Base-by-base conservation (phyloP, 2,888 invertebrate species). In the Eurois occulta region DNA sequence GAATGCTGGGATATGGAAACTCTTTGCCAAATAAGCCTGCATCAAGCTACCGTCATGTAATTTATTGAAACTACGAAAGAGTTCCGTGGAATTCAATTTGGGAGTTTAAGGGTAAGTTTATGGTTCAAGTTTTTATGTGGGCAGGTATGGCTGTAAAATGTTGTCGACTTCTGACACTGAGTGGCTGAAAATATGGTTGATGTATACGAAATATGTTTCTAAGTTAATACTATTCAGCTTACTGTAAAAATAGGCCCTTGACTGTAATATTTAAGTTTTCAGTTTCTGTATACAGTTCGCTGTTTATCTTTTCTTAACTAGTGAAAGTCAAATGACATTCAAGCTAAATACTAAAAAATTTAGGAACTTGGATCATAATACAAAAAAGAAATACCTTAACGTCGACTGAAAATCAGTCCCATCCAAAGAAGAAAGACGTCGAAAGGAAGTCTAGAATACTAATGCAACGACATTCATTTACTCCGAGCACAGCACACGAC, bases 1-100 rank as follows among this genome's bases (percentile, higher is more conserved):
- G 81, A 85, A 67, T 46, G 71, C 75, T 72, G 76, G 84, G 80
- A 86, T 87, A 85, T 80, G 83, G 75, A 81, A 86, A 83, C 81
- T 84, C 78, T 80, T 86, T 87, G 81, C 88, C 88, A 87, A 89
- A 87, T 81, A 79, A 81, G 72, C 84, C 84, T 78, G 80, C 84
- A 80, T 85, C 81, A 85, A 85, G 84, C 73, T 80, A 81, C 35
- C 79, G 62, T 75, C 72, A 79, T 16, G 28, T 65, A 78, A 85
- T 89, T 87, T 87, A 82, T 87, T 77, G 76, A 62, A 85, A 81
- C 60, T 80, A 52, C 75, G 60, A 46, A 72, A 80, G 52, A 72
- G 55, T 64, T 75, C n/a, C 21, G 21, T 62, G 18, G 18, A 86
- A 75, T 78, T 83, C 71, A 66, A 83, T 78, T 75, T 76, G 28